Base-by-base conservation (phyloP, 2,888 invertebrate species). In the Phalangium opilio region DNA sequence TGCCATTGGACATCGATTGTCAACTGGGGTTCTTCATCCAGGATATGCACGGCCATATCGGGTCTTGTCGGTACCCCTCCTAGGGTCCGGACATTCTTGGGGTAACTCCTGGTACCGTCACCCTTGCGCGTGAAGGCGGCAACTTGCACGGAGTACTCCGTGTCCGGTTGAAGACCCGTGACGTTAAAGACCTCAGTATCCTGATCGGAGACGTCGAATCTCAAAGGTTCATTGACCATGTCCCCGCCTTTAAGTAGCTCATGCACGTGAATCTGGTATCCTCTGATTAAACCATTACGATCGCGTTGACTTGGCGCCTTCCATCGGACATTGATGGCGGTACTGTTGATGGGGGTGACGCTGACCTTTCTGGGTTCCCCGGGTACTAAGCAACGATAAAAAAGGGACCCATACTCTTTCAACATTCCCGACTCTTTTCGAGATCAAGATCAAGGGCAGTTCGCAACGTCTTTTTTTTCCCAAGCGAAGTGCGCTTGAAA, bases 111-210 rank as follows among this genome's bases (percentile, higher is more conserved):
- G 65, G 86, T 83, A 21, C 98, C 98, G 66, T 98, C 96, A 36
- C 98, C 98, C 67, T 90, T 90, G 53, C 91, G 75, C 4, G 96
- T 98, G 51, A 95, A 73, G 1, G 95, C 98, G 1, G 91, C 91
- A 49, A 96, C 90, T 51, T 65, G 62, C 50, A 93, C 81, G 46
- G 80, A 80, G 70, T 98, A 98, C 59, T 79, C 77, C 0, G 96
- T 91, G 63, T 96, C 93, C 3, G 98, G 93, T 66, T 93, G 89
- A 41, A 98, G 73, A 14, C 83, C 85, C 14, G 83, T 81, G 46
- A 93, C 79, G 64, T 86, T 87, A 59, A 81, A 75, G 44, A 64
- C 64, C 63, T 86, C 82, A 10, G 77, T 75, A 19, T 75, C 75
- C 44, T 83, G 81, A 61, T 85, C 84, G 60, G 82, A 76, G 19